Evolutionary conservation across 2,888 invertebrate genomes (phyloP).

Genomic region (Falcaria lacertinaria): DNA sequence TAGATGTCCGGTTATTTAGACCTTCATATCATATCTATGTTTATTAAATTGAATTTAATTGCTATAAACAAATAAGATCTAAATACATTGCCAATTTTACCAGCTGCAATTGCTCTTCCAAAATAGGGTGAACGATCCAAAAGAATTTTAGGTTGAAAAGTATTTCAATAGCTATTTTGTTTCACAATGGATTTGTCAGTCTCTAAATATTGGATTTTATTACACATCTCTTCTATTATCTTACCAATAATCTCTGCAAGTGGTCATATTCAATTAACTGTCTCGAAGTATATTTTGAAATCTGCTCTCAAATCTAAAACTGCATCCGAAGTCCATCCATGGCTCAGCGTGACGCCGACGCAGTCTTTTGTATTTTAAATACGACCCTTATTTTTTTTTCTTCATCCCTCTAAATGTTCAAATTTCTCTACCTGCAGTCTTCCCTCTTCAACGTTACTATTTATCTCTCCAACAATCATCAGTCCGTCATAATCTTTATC

Average conservation of each 20-base stretch:
- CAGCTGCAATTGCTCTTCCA: too few relatives aligned
- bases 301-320: slow-evolving; percentile 67
- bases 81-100: too few relatives aligned
- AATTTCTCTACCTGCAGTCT: slow-evolving; percentile 75
- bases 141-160: too few relatives aligned
- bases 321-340: slow-evolving; percentile 74
- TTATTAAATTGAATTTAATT: too few relatives aligned
- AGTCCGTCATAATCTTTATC: slow-evolving; percentile 30
- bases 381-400: slow-evolving; percentile 74
- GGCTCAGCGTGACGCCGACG: slow-evolving; percentile 74
- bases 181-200: not conserved
- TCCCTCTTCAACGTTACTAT: slow-evolving; percentile 20
- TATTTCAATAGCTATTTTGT: not conserved
- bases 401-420: slow-evolving; percentile 74
- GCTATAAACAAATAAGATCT: too few relatives aligned
- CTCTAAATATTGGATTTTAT: slow-evolving; percentile 15
- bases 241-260: slow-evolving; percentile 46
- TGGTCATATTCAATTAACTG: slow-evolving; percentile 70
- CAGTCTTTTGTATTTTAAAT: slow-evolving; percentile 69
- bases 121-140: too few relatives aligned
- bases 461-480: slow-evolving; percentile 14
- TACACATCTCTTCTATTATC: slow-evolving; percentile 24
- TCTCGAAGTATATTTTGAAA: slow-evolving; percentile 56
- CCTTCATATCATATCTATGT: too few relatives aligned
- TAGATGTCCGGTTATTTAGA: too few relatives aligned